A percentile compares a stretch with the other conserved stretches of the same genome.
phyloP scores from a whole-genome alignment of 2,797 vertebrate genomes.

The Tokudaia tokunoshimensis region DNA sequence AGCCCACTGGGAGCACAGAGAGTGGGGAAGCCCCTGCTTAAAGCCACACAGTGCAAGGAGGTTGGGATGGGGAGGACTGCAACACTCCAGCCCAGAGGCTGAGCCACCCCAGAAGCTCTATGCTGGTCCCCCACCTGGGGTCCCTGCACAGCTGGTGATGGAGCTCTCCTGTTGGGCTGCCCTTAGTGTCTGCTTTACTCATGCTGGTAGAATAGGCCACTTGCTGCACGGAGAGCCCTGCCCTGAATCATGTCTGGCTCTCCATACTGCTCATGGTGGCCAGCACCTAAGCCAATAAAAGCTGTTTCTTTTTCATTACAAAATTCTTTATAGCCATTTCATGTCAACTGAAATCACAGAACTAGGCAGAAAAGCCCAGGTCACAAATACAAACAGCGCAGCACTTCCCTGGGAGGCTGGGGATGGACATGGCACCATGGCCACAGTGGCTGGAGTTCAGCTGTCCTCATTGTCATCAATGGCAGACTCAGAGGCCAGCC shows the following conservation, averaged over 20 bases:
- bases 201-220: neutral
- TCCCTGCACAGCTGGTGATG: neutral
- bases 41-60: neutral
- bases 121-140: neutral
- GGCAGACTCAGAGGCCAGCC: slow-evolving; percentile 79
- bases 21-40: neutral
- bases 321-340: slow-evolving; percentile 90
- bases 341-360: slow-evolving; percentile 87
- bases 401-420: slow-evolving; percentile 28
- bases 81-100: neutral
- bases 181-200: neutral
- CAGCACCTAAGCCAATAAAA: slow-evolving; percentile 74
- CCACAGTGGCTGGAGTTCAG: neutral
- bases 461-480: slow-evolving; percentile 83
- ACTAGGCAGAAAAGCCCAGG: slow-evolving; percentile 76
- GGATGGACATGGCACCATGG: slow-evolving; percentile 48
- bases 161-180: neutral
- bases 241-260: neutral
- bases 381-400: slow-evolving; percentile 85
- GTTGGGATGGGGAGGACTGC: neutral
- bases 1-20: neutral
- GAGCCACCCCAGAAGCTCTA: neutral
- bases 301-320: slow-evolving; percentile 86
- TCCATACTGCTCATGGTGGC: neutral
- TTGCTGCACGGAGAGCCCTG: no score